Evolutionary conservation across 1,140 invertebrate species (phyloP).

Genomic region (Cydia strobilella): DNA sequence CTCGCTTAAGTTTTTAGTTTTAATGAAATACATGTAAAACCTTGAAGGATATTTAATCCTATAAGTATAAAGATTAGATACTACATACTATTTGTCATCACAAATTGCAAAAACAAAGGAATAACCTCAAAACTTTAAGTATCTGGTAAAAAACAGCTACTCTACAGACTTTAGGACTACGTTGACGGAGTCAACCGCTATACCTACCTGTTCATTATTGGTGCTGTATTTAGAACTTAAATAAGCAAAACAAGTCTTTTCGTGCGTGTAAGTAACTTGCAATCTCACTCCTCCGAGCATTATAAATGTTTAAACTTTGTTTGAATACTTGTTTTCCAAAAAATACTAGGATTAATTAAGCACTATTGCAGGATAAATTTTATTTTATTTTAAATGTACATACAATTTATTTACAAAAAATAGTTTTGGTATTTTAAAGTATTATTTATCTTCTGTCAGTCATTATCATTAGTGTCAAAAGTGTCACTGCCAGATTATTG

Average conservation of each 20-base stretch:
- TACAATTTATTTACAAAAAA: background rate
- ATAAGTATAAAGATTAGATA: background rate
- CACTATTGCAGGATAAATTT: background rate
- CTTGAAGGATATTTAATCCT: background rate
- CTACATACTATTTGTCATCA: background rate
- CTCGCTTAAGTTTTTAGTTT: background rate
- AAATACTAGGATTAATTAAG: background rate
- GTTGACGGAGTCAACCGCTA: background rate
- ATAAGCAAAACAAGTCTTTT: conserved; percentile 71
- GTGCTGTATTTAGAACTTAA: conserved; percentile 70
- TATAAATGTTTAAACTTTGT: conserved; percentile 16
- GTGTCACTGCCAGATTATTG: background rate
- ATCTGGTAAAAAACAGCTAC: background rate
- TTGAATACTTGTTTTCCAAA: background rate
- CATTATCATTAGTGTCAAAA: background rate
- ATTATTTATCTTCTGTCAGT: background rate
- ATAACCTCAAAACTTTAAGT: conserved; percentile 39
- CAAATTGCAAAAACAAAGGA: conserved; percentile 35
- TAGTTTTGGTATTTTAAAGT: background rate
- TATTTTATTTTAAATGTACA: background rate
- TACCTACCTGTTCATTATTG: conserved; percentile 64
- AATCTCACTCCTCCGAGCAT: conserved; percentile 67
- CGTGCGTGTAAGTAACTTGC: conserved; percentile 64
- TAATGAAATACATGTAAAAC: too few relatives aligned
- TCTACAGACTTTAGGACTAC: conserved; percentile 19